Evolutionary conservation across 2,888 invertebrate genomes (phyloP).

Genomic region (Lucinisca nassula): DNA sequence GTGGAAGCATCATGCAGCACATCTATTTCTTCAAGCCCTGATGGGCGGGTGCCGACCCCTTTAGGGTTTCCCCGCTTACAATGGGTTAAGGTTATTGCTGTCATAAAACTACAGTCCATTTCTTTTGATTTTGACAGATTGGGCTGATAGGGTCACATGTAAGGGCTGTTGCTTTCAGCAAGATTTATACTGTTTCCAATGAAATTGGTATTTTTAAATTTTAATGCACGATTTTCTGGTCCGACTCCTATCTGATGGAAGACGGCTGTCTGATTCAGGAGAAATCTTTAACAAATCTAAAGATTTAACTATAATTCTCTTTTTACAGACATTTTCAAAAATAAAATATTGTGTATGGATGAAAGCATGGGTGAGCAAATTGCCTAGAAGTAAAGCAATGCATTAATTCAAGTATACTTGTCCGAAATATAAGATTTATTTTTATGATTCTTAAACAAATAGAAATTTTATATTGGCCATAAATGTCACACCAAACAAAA

Average conservation of each 20-base stretch:
- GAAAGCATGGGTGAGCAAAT: conserved; percentile 15
- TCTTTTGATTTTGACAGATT: background rate
- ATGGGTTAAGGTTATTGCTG: too few relatives aligned
- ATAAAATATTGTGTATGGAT: conserved; percentile 19
- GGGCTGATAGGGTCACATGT: background rate
- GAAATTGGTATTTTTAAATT: conserved; percentile 5
- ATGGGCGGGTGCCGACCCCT: too few relatives aligned
- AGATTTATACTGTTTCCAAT: background rate
- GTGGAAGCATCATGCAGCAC: too few relatives aligned
- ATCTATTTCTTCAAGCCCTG: too few relatives aligned
- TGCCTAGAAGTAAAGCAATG: background rate
- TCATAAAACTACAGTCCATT: background rate
- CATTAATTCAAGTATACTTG: conserved; percentile 10
- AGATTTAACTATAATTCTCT: conserved; percentile 39
- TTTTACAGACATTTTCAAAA: conserved; percentile 35
- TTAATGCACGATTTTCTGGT: conserved; percentile 41
- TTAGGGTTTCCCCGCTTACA: too few relatives aligned
- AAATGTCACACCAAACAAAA: conserved; percentile 32
- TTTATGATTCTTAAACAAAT: conserved; percentile 33
- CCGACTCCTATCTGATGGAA: background rate
- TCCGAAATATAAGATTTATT: conserved; percentile 34
- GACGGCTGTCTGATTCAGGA: background rate
- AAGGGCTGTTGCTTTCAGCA: background rate
- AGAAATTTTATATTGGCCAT: conserved; percentile 43
- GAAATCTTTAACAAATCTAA: conserved; percentile 6